Base-by-base conservation (phyloP, 1,140 invertebrate genomes). In the Dysdera silvatica region DNA sequence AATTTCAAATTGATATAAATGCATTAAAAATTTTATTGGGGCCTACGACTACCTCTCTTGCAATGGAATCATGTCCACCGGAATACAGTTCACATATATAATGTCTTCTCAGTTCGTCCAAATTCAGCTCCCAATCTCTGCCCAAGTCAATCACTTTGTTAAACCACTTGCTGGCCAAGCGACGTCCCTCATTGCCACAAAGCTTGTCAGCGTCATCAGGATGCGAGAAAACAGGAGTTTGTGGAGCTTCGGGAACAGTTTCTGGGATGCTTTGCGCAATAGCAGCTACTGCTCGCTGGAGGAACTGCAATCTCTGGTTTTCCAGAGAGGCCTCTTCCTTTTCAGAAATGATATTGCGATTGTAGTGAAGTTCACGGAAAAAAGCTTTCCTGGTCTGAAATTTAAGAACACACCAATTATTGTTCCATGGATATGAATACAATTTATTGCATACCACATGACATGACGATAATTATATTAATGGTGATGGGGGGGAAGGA, bases 31-130 rank as follows among this genome's bases (percentile, higher is more conserved):
- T n/a, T n/a, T n/a, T n/a, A n/a, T n/a, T n/a, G n/a, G n/a, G n/a
- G n/a, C n/a, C n/a, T n/a, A n/a, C n/a, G n/a, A n/a, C 71, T 68
- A 90, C 83, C 74, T 87, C 85, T 74, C 87, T 82, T 24, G 86
- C 90, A 32, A 88, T 73, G 33, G 78, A 79, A 80, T 93, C 89
- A 70, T 85, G 85, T 40, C 87, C 87, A 71, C 82, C 82, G 1
- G 81, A 80, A 72, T 89, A 91, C 16, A 91, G 76, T 69, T 89
- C 83, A 69, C 82, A 82, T 45, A 88, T 82, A 78, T 91, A 84
- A 76, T 89, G 85, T 68, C 85, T 80, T 67, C 83, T 82, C 33
- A 95, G 75, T 66, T 83, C 80, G 70, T 91, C 87, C 20, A 81
- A 78, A 72, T 89, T 84, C 31, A 94, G 74, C 60, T 84, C 82